phyloP scores from a whole-genome alignment of 2,797 vertebrate genomes.

The Brotula barbata region DNA sequence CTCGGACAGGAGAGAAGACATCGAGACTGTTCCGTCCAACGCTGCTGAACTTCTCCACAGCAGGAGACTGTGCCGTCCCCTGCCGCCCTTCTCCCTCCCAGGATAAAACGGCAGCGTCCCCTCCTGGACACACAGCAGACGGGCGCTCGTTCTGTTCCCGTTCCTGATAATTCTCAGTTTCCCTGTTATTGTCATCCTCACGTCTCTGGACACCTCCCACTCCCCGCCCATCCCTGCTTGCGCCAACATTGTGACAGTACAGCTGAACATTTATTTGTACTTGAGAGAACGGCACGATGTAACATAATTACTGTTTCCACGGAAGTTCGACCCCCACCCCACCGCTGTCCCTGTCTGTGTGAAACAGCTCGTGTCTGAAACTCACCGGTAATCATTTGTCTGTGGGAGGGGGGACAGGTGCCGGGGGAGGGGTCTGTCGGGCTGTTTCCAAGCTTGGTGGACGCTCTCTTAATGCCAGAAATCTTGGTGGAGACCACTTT shows the following conservation, averaged over 20 bases:
- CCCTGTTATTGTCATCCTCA: too few species aligned
- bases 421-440: slow-evolving; percentile 45
- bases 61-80: slow-evolving; percentile 58
- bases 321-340: too few species aligned
- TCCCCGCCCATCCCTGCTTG: too few species aligned
- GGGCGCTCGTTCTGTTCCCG: too few species aligned
- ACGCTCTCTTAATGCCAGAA: slow-evolving; percentile 67
- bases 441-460: slow-evolving; percentile 61
- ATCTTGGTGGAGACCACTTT: slow-evolving; percentile 69
- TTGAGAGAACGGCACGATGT: too few species aligned
- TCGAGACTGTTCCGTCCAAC: slow-evolving; percentile 89
- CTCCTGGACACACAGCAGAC: slow-evolving; percentile 43
- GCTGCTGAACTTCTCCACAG: slow-evolving; percentile 74
- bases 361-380: background rate
- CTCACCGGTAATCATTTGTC: slow-evolving; percentile 57
- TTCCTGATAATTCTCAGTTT: too few species aligned
- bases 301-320: too few species aligned
- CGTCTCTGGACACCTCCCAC: too few species aligned
- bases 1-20: slow-evolving; percentile 88
- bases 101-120: slow-evolving; percentile 68
- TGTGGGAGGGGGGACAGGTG: slow-evolving; percentile 37
- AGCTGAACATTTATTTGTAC: too few species aligned
- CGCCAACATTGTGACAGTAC: too few species aligned
- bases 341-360: too few species aligned
- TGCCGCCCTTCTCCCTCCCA: slow-evolving; percentile 85